Percentiles rank a stretch among this genome's conserved stretches.
phyloP scores from a whole-genome alignment of 2,113 vertebrate genomes.

The Desmodus rotundus region DNA sequence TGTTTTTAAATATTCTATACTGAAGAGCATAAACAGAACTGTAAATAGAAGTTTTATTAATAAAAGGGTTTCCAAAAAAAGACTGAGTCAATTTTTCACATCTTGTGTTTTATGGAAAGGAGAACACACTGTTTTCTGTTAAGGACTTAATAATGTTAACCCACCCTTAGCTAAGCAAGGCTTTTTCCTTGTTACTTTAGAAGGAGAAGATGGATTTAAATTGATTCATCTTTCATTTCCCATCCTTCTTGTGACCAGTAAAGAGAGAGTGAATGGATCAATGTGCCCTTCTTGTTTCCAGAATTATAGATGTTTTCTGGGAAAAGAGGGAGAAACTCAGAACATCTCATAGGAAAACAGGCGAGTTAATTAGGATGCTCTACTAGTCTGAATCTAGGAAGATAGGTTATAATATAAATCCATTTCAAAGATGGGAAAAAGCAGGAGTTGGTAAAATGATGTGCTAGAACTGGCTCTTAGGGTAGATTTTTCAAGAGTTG shows the following conservation, averaged over 20 bases:
- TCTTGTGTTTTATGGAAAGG: neutral
- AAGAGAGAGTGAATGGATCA: neutral
- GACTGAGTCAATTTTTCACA: neutral
- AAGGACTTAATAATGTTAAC: neutral
- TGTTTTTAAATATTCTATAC: constrained; percentile 51
- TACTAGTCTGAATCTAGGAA: neutral
- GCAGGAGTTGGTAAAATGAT: neutral
- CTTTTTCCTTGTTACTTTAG: neutral
- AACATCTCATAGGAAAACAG: neutral
- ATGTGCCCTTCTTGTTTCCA: neutral
- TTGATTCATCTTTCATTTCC: neutral
- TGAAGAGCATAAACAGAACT: constrained; percentile 18
- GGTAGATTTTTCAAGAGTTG: neutral
- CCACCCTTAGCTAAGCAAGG: neutral
- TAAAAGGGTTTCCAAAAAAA: constrained; percentile 21
- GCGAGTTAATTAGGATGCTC: neutral
- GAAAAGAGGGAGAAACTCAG: neutral
- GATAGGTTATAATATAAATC: neutral
- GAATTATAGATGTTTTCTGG: neutral
- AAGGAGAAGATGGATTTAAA: neutral
- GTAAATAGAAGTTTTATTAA: neutral
- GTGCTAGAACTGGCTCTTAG: neutral
- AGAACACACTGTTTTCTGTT: neutral
- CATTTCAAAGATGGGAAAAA: neutral
- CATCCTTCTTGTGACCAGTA: neutral